These are phyloP conservation scores for Corythornis madagascariensis DNA, from an alignment of 2,113 vertebrate genomes.

Conservation along the genomic window DNA sequence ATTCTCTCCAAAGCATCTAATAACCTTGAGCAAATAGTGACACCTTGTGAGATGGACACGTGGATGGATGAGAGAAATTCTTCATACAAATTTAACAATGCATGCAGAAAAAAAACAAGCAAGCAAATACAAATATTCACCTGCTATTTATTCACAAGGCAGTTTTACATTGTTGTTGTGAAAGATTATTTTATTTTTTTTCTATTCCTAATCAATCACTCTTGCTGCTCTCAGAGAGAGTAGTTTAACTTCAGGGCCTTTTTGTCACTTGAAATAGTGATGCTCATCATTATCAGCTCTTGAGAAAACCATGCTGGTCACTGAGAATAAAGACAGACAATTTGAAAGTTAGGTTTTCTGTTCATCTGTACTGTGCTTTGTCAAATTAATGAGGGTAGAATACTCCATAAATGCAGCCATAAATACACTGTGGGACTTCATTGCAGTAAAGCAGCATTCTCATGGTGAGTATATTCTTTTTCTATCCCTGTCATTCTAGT, in stretches of 20 bases:
- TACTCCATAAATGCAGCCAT: neutral
- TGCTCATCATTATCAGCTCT: neutral
- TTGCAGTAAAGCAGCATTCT: neutral
- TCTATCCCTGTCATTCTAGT: neutral
- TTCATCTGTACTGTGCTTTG: neutral
- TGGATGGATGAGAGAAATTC: neutral
- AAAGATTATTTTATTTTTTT: neutral
- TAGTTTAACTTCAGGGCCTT: neutral
- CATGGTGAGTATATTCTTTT: neutral
- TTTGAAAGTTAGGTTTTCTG: neutral
- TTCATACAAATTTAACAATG: neutral
- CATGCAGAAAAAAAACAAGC: neutral
- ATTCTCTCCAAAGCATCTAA: neutral
- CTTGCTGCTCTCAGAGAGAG: neutral
- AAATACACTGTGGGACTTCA: neutral
- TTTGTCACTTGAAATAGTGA: neutral
- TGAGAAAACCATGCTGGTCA: neutral
- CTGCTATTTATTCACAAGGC: neutral
- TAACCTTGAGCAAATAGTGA: neutral
- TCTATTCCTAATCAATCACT: neutral
- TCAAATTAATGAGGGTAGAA: neutral
- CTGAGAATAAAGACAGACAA: neutral
- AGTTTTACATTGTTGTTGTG: neutral
- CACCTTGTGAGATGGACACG: neutral
- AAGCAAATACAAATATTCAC: neutral